Percentiles rank a stretch among this genome's conserved stretches.
Conservation (phyloP, 2,797 vertebrate species). For the Gallinago nigripennis region DNA sequence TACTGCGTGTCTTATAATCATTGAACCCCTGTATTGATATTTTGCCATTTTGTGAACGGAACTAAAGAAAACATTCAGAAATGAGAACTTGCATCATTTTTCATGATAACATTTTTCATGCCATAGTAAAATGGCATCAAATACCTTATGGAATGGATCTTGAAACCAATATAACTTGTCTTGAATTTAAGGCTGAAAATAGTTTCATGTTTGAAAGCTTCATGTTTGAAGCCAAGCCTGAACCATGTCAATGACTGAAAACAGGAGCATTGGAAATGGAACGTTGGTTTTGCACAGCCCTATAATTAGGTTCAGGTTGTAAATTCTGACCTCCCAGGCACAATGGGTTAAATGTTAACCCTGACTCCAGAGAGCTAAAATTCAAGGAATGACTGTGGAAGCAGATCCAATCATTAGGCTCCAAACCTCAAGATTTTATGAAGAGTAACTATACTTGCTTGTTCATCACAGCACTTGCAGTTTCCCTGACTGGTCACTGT, state of each 20-base stretch:
- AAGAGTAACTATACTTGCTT: not conserved
- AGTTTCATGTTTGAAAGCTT: not conserved
- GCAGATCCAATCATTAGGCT: not conserved
- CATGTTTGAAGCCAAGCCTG: not conserved
- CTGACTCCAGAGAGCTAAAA: not conserved
- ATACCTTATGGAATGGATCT: not conserved
- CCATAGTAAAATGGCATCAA: not conserved
- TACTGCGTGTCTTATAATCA: not conserved
- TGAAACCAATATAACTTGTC: not conserved
- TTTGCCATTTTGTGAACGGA: not conserved
- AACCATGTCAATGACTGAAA: not conserved
- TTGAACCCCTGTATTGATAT: not conserved
- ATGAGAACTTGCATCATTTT: not conserved
- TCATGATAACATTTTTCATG: not conserved
- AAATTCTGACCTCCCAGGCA: not conserved
- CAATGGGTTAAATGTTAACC: not conserved
- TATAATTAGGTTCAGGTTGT: not conserved
- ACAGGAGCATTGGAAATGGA: not conserved
- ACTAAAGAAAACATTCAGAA: not conserved
- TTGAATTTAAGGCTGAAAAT: not conserved
- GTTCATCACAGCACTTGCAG: not conserved
- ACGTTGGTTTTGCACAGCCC: not conserved
- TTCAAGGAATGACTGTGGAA: not conserved
- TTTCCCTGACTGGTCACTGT: not conserved
- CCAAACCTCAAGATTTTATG: not conserved